A percentile compares a stretch with the other conserved stretches of the same genome.
These are phyloP conservation scores for Alloscopus bannaensis DNA, from an alignment of 2,888 invertebrate species.

Conservation along the genomic window DNA sequence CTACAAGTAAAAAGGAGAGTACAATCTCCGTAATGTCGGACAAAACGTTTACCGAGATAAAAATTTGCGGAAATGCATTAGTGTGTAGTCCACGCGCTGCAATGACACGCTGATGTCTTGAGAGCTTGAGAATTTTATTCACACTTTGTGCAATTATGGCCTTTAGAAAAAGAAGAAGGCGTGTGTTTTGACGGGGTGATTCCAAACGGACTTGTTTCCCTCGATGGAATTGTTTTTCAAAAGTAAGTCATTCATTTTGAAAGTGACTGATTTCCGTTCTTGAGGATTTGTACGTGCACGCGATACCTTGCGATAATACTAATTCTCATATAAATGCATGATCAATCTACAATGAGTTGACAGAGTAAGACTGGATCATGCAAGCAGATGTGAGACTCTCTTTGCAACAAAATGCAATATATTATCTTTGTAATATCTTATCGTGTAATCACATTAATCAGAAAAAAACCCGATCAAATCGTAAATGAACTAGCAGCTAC, in stretches of 20 bases:
- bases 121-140: slow-evolving; percentile 54
- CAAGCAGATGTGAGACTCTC: too few species aligned
- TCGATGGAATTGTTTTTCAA: background rate
- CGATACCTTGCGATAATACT: background rate
- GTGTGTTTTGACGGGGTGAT: too few species aligned
- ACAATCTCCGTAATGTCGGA: slow-evolving; percentile 29
- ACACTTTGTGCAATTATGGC: slow-evolving; percentile 43
- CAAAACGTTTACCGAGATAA: slow-evolving; percentile 38
- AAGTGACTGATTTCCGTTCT: slow-evolving; percentile 12
- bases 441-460: too few species aligned
- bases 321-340: background rate
- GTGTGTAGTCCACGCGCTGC: slow-evolving; percentile 15
- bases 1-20: too few species aligned
- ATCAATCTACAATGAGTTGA: too few species aligned
- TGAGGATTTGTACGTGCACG: too few species aligned
- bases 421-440: too few species aligned
- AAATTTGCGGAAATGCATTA: slow-evolving; percentile 43
- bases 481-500: too few species aligned
- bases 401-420: too few species aligned
- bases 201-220: background rate
- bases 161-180: background rate
- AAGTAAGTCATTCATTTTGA: slow-evolving; percentile 25
- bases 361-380: too few species aligned
- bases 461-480: too few species aligned
- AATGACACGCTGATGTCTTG: background rate